These are phyloP conservation scores for Salvelinus alpinus DNA, from an alignment of 2,113 vertebrate genomes.

Conservation along the genomic window DNA sequence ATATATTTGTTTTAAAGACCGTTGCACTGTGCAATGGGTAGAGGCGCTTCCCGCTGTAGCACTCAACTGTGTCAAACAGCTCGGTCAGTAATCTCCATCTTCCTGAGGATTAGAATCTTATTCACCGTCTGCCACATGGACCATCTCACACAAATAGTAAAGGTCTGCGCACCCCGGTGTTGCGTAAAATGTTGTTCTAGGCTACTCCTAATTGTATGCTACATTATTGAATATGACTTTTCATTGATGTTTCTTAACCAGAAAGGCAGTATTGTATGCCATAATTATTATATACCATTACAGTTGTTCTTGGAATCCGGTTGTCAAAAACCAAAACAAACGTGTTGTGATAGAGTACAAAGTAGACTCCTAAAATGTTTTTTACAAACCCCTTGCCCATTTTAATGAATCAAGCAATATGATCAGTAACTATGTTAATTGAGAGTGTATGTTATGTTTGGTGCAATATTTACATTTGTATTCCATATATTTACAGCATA, in stretches of 20 bases:
- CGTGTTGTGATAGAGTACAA: not conserved
- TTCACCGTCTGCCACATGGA: conserved; percentile 70
- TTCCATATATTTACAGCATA: too few relatives aligned
- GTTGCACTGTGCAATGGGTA: conserved; percentile 23
- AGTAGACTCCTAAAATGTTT: not conserved
- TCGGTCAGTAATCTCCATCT: conserved; percentile 75
- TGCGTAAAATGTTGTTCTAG: conserved; percentile 8
- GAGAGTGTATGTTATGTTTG: too few relatives aligned
- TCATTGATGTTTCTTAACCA: not conserved
- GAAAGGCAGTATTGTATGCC: too few relatives aligned
- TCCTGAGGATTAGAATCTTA: conserved; percentile 75
- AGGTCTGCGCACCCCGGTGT: conserved; percentile 21
- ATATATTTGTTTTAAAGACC: conserved; percentile 5
- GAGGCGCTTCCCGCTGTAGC: conserved; percentile 49
- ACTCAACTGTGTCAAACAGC: conserved; percentile 73
- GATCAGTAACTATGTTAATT: too few relatives aligned
- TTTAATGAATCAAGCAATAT: not conserved
- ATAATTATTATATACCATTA: too few relatives aligned
- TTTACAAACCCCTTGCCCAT: not conserved
- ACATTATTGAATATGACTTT: not conserved
- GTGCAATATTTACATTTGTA: too few relatives aligned
- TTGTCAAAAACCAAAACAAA: not conserved
- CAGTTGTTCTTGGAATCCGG: not conserved
- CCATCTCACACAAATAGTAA: conserved; percentile 26
- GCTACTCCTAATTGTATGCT: not conserved